phyloP scores from a whole-genome alignment of 2,888 invertebrate species.

The Tenthredo scrophulariae region DNA sequence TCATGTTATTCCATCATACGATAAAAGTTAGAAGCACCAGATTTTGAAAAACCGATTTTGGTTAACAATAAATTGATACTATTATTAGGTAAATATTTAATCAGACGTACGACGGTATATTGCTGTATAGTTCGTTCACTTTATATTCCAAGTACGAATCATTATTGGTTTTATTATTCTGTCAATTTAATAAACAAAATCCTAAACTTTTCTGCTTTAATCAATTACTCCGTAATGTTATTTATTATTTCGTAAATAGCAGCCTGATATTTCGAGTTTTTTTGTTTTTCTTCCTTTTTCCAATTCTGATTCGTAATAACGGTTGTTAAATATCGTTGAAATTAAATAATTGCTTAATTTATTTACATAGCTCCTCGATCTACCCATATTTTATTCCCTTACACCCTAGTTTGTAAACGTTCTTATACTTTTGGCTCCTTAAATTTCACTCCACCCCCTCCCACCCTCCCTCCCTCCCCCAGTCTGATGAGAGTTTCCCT shows the following conservation, averaged over 20 bases:
- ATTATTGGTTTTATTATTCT: not conserved
- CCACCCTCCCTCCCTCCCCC: not conserved
- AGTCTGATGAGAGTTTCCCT: not conserved
- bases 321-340: not conserved
- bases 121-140: not conserved
- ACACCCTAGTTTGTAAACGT: slow-evolving; percentile 6
- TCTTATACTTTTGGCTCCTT: slow-evolving; percentile 18
- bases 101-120: not conserved
- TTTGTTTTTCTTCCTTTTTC: not conserved
- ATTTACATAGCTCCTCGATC: slow-evolving; percentile 29
- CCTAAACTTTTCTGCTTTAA: not conserved
- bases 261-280: not conserved
- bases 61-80: not conserved
- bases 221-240: not conserved
- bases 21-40: not conserved
- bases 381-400: not conserved
- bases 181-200: not conserved
- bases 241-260: not conserved
- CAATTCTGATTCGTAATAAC: not conserved
- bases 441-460: not conserved
- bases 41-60: not conserved
- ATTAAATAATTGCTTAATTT: slow-evolving; percentile 26
- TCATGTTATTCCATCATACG: not conserved
- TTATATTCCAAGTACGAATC: not conserved
- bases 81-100: not conserved